Conservation (phyloP, 2,888 invertebrate genomes). For the Agrochola litura region DNA sequence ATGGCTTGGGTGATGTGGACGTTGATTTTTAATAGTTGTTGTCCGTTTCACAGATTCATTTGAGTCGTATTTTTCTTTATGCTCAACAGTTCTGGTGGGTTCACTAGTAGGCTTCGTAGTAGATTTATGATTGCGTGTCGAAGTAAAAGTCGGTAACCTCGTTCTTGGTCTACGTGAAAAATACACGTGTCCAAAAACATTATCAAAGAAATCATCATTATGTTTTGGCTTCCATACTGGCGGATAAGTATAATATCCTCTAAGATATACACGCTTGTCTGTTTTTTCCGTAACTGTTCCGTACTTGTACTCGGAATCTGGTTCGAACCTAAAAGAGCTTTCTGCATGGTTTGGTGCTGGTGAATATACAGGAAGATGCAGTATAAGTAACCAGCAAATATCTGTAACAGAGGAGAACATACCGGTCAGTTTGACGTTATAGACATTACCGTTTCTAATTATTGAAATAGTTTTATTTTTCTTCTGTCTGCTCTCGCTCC, state of each 20-base stretch:
- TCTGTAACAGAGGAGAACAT: constrained; percentile 25
- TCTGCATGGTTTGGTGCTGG: constrained; percentile 6
- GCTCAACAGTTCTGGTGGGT: no score
- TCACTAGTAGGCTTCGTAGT: no score
- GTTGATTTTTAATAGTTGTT: no score
- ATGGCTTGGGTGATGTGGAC: no score
- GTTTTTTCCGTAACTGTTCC: not conserved
- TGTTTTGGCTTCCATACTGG: not conserved
- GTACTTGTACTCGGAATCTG: constrained; percentile 9
- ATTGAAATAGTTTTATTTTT: not conserved
- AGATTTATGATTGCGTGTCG: no score
- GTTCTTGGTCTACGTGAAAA: not conserved
- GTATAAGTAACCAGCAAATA: constrained; percentile 16
- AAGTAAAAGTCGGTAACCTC: no score
- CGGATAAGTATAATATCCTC: not conserved
- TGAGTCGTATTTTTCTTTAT: no score
- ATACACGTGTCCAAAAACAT: no score
- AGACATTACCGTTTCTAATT: not conserved
- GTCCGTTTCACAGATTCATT: no score
- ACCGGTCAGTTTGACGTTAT: not conserved
- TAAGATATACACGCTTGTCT: not conserved
- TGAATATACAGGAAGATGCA: constrained; percentile 2
- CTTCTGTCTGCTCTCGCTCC: not conserved
- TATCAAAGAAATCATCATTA: no score
- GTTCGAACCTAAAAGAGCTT: not conserved